phyloP scores from a whole-genome alignment of 2,113 vertebrate species.

The Mustela nigripes region DNA sequence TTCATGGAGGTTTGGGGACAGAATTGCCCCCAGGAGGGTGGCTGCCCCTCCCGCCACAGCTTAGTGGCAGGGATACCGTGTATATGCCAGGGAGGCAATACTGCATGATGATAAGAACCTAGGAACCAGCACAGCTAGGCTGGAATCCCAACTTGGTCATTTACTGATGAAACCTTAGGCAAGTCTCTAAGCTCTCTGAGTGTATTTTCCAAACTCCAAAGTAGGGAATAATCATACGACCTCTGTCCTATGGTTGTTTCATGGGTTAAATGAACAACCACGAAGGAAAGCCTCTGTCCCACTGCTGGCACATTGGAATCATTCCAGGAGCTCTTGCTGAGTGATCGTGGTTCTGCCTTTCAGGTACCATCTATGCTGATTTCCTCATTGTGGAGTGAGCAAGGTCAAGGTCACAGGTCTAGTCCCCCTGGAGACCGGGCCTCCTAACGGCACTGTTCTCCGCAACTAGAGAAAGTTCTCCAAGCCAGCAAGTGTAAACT shows the following conservation, averaged over 20 bases:
- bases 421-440: neutral
- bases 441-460: neutral
- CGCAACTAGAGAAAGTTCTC: neutral
- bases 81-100: neutral
- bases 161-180: neutral
- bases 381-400: slow-evolving; percentile 19
- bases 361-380: neutral
- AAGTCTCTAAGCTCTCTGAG: neutral
- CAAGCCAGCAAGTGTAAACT: neutral
- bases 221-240: neutral
- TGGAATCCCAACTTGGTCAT: rapidly evolving
- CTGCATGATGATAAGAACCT: rapidly evolving
- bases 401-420: neutral
- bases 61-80: rapidly evolving
- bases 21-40: neutral
- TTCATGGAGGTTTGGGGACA: neutral
- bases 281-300: neutral
- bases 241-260: neutral
- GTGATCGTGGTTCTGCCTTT: neutral
- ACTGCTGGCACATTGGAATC: neutral
- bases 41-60: neutral
- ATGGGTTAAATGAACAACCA: neutral
- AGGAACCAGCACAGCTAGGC: neutral
- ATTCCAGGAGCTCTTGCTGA: neutral
- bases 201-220: slow-evolving; percentile 14